Evolutionary conservation across 2,888 invertebrate species (phyloP).

Genomic region (Toxonevra muliebris): DNA sequence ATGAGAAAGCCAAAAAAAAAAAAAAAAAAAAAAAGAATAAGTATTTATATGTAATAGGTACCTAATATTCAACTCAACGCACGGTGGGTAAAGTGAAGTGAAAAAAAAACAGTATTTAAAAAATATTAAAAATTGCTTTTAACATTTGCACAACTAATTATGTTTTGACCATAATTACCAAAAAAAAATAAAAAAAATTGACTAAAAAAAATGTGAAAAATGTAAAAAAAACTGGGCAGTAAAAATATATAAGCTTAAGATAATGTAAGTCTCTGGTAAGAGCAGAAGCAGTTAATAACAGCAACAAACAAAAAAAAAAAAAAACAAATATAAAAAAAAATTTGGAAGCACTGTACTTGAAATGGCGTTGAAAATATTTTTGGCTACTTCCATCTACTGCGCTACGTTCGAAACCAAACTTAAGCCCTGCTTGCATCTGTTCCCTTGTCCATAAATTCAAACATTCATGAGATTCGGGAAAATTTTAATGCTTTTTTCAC

Average conservation of each 20-base stretch:
- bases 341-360: slow-evolving; percentile 40
- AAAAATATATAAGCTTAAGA: slow-evolving; percentile 3
- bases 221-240: slow-evolving; percentile 17
- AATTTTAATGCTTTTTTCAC: neutral
- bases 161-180: slow-evolving; percentile 44
- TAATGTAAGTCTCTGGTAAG: too few species aligned
- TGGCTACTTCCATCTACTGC: slow-evolving; percentile 44
- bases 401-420: slow-evolving; percentile 23
- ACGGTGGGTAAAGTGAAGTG: slow-evolving; percentile 3
- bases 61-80: too few species aligned
- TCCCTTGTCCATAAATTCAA: neutral
- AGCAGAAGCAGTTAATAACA: too few species aligned
- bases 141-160: slow-evolving; percentile 47
- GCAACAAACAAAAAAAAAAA: too few species aligned
- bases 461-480: neutral
- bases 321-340: neutral
- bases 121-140: slow-evolving; percentile 26
- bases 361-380: slow-evolving; percentile 19
- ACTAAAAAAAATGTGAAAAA: slow-evolving; percentile 28
- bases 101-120: slow-evolving; percentile 33
- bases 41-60: neutral
- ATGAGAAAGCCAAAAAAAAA: neutral
- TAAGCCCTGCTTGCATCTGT: slow-evolving; percentile 2
- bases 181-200: slow-evolving; percentile 20
- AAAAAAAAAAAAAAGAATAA: neutral